Evolutionary conservation across 2,113 vertebrate species (phyloP).

Genomic region (Tenebrosternarchus preto): DNA sequence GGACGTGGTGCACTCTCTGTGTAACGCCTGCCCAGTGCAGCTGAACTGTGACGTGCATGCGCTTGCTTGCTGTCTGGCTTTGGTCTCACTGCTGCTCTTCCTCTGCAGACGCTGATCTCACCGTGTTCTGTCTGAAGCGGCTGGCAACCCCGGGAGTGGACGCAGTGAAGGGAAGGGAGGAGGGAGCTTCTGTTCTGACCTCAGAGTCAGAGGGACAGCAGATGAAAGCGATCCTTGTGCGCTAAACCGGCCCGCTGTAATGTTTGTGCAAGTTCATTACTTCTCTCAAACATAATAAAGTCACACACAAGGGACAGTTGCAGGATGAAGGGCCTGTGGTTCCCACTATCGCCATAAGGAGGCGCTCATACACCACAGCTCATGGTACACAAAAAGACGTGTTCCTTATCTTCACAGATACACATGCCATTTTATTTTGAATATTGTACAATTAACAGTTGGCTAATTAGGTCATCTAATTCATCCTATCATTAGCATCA

Average conservation of each 20-base stretch:
- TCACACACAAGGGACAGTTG: too few species aligned
- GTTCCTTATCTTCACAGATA: neutral
- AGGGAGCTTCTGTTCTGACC: neutral
- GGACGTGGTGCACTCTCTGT: too few species aligned
- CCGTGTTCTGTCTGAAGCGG: neutral
- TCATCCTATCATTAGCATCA: too few species aligned
- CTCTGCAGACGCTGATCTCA: conserved; percentile 37
- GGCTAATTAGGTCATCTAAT: too few species aligned
- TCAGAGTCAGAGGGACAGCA: neutral
- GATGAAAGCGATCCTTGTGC: neutral
- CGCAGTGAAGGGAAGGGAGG: neutral
- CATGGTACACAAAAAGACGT: neutral
- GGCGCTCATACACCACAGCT: neutral
- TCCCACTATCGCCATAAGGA: neutral
- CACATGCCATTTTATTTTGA: neutral
- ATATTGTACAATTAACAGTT: neutral
- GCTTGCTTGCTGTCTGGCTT: neutral
- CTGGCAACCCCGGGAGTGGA: too few species aligned
- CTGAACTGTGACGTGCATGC: too few species aligned
- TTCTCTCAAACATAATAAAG: neutral
- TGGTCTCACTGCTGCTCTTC: conserved; percentile 23
- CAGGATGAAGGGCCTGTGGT: too few species aligned
- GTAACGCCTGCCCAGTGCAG: too few species aligned
- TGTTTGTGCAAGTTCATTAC: neutral
- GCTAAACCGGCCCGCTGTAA: neutral